These are phyloP conservation scores for Zophobas morio DNA, from an alignment of 1,140 invertebrate genomes.

Conservation along the genomic window DNA sequence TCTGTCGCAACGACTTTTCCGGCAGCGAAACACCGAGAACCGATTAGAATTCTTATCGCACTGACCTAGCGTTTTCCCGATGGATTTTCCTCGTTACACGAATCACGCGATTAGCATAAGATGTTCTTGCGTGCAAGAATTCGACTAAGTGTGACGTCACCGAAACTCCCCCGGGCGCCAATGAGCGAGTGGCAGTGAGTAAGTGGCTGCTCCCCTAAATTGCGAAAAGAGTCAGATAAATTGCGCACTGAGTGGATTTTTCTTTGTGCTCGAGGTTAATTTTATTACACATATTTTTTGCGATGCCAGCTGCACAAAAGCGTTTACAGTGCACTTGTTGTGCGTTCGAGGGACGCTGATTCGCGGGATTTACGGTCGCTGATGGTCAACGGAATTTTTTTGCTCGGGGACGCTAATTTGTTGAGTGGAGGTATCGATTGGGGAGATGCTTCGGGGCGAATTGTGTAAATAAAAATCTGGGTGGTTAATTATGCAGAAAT, in stretches of 20 bases:
- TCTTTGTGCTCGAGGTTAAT: constrained; percentile 11
- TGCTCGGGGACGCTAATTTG: background rate
- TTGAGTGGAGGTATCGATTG: too few relatives aligned
- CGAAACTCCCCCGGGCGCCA: background rate
- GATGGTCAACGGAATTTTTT: background rate
- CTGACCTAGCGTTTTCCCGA: background rate
- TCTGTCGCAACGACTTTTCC: constrained; percentile 3
- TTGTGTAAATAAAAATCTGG: too few relatives aligned
- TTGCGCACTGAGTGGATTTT: constrained; percentile 26
- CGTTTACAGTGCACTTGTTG: background rate
- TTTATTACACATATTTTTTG: constrained; percentile 17
- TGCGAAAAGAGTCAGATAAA: constrained; percentile 30
- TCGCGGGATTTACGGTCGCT: background rate
- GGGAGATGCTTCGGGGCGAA: too few relatives aligned
- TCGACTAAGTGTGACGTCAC: constrained; percentile 6
- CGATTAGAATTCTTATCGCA: background rate
- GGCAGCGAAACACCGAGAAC: background rate
- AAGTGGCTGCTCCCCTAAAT: constrained; percentile 16
- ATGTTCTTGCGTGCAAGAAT: constrained; percentile 6
- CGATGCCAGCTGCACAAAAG: constrained; percentile 10
- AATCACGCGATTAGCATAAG: background rate
- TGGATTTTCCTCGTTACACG: background rate
- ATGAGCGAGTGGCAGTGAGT: constrained; percentile 14
- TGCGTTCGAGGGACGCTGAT: background rate
- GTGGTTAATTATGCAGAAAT: too few relatives aligned